Conservation (phyloP, 2,888 invertebrate species). For the Ophion slaviceki region DNA sequence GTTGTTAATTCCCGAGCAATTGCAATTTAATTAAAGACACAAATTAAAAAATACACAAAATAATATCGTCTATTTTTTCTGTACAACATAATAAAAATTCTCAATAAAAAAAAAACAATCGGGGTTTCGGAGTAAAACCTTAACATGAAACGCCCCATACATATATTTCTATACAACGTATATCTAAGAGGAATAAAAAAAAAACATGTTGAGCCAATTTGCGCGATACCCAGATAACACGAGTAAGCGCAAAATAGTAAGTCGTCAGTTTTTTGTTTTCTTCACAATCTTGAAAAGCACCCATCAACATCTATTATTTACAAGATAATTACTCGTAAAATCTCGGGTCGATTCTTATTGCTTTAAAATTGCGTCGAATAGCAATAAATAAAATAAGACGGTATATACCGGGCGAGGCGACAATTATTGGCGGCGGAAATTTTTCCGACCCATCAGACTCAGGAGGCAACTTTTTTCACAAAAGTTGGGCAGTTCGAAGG, state of each 20-base stretch:
- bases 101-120: no score
- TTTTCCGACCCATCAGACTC: no score
- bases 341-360: conserved; percentile 29
- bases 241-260: conserved; percentile 22
- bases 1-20: no score
- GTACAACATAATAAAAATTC: no score
- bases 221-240: conserved; percentile 25
- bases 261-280: conserved; percentile 5
- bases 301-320: conserved; percentile 44
- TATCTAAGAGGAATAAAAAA: conserved; percentile 28
- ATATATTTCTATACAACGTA: conserved; percentile 28
- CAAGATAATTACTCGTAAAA: conserved; percentile 27
- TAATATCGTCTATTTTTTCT: no score
- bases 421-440: no score
- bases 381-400: conserved; percentile 43
- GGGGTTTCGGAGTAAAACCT: not conserved
- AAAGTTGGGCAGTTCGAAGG: no score
- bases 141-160: not conserved
- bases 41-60: no score
- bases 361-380: conserved; percentile 33
- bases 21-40: no score
- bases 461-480: no score
- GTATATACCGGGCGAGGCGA: no score
- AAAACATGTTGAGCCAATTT: conserved; percentile 56
- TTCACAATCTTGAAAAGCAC: conserved; percentile 27